Percentiles rank a stretch among this genome's conserved stretches.
These are phyloP conservation scores for Microctenopoma steveboyesi DNA, from an alignment of 2,797 vertebrate species.

Conservation along the genomic window DNA sequence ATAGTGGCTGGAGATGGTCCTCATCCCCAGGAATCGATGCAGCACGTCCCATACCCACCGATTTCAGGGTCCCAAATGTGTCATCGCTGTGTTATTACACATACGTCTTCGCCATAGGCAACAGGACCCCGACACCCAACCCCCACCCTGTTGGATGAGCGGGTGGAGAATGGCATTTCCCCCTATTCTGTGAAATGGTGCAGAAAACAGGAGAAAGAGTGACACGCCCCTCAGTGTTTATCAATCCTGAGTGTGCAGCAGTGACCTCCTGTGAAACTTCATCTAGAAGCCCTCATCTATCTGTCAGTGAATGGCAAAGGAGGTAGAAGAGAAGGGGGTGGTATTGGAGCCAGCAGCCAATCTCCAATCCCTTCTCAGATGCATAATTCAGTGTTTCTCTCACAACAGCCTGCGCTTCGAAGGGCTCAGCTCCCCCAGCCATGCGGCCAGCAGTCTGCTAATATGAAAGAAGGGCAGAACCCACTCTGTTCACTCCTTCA, in stretches of 20 bases:
- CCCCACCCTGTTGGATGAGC: slow-evolving; percentile 49
- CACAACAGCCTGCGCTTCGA: slow-evolving; percentile 80
- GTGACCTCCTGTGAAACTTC: slow-evolving; percentile 76
- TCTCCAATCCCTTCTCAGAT: slow-evolving; percentile 74
- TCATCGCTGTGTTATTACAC: slow-evolving; percentile 70
- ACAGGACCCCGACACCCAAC: slow-evolving; percentile 44
- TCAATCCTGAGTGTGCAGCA: slow-evolving; percentile 61
- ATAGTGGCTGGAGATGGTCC: slow-evolving; percentile 60
- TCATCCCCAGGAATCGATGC: slow-evolving; percentile 74
- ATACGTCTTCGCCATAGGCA: slow-evolving; percentile 61
- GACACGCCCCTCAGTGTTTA: slow-evolving; percentile 60
- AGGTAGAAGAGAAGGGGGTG: slow-evolving; percentile 68
- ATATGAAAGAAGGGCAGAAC: slow-evolving; percentile 78
- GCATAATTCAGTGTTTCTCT: slow-evolving; percentile 86
- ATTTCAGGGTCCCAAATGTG: slow-evolving; percentile 65
- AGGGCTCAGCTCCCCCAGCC: slow-evolving; percentile 79
- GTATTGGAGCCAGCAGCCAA: slow-evolving; percentile 72
- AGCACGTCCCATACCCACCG: slow-evolving; percentile 53
- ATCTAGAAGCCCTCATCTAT: slow-evolving; percentile 74
- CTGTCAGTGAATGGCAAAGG: slow-evolving; percentile 72
- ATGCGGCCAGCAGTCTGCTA: slow-evolving; percentile 80
- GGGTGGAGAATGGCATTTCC: slow-evolving; percentile 57
- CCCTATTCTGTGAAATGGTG: slow-evolving; percentile 81
- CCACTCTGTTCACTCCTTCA: slow-evolving; percentile 75
- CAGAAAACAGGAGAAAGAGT: slow-evolving; percentile 73